Conservation (phyloP, 2,888 invertebrate species). For the Andrena hattorfiana region DNA sequence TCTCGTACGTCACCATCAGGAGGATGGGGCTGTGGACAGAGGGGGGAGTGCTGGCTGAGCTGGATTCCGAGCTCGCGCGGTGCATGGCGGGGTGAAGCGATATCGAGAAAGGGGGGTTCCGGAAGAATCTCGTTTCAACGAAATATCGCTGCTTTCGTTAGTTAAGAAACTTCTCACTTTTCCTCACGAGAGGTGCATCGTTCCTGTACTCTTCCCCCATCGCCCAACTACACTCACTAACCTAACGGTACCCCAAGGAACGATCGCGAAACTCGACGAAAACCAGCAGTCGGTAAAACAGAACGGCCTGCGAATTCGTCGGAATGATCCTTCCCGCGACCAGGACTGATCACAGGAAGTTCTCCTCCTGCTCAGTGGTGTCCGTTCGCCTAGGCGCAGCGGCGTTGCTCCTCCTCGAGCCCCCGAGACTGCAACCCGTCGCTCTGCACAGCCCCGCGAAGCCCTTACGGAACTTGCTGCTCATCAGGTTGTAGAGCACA, state of each 20-base stretch:
- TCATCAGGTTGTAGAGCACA: slow-evolving; percentile 96
- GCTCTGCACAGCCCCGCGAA: slow-evolving; percentile 90
- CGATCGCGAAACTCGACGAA: no score
- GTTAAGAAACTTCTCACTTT: no score
- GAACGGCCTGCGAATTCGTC: no score
- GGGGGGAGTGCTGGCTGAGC: neutral
- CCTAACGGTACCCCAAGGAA: no score
- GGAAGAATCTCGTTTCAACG: no score
- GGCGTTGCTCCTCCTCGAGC: slow-evolving; percentile 86
- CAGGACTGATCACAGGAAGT: slow-evolving; percentile 75
- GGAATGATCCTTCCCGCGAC: no score
- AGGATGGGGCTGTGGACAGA: slow-evolving; percentile 90
- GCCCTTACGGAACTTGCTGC: slow-evolving; percentile 94
- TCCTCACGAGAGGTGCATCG: no score
- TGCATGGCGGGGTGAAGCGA: no score
- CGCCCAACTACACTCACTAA: no score
- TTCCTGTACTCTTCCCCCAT: no score
- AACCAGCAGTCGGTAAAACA: no score
- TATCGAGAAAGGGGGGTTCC: neutral
- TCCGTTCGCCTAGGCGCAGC: slow-evolving; percentile 70
- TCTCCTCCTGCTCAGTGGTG: slow-evolving; percentile 76
- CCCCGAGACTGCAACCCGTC: slow-evolving; percentile 84
- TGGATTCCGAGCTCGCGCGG: neutral
- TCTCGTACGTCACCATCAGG: slow-evolving; percentile 91
- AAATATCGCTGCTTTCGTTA: no score